phyloP scores from a whole-genome alignment of 2,797 vertebrate species.

The Enteromius unitaeniatus region DNA sequence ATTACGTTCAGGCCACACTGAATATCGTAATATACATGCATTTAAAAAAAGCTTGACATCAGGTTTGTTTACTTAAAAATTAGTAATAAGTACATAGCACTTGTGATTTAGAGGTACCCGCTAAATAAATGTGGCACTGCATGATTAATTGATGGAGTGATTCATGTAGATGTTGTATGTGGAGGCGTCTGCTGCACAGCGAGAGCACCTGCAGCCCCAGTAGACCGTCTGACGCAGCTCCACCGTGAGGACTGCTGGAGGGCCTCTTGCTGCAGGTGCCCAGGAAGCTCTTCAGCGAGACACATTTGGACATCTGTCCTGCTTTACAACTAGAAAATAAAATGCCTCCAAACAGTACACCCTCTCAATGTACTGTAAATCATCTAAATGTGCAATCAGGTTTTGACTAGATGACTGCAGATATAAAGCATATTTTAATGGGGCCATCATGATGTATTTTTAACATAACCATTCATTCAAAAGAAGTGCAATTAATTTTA shows the following conservation, averaged over 20 bases:
- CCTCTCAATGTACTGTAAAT: not conserved
- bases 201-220: not conserved
- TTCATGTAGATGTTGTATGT: not conserved
- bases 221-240: constrained; percentile 7
- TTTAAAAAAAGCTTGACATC: not conserved
- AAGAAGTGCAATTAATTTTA: not conserved
- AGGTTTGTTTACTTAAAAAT: not conserved
- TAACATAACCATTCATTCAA: not conserved
- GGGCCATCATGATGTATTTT: not conserved
- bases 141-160: constrained; percentile 3
- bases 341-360: not conserved
- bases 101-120: not conserved
- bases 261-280: constrained; percentile 30
- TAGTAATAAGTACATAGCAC: not conserved
- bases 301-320: constrained; percentile 10
- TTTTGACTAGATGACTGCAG: not conserved
- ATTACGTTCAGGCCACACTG: not conserved
- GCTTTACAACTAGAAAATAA: not conserved
- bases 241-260: constrained; percentile 10
- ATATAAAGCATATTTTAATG: not conserved
- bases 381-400: not conserved
- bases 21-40: not conserved
- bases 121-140: not conserved
- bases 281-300: constrained; percentile 21
- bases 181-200: not conserved